Percentiles rank a stretch among this genome's conserved stretches.
These are phyloP conservation scores for Tetraodon nigroviridis DNA, from an alignment of 2,113 vertebrate genomes.

Conservation along the genomic window DNA sequence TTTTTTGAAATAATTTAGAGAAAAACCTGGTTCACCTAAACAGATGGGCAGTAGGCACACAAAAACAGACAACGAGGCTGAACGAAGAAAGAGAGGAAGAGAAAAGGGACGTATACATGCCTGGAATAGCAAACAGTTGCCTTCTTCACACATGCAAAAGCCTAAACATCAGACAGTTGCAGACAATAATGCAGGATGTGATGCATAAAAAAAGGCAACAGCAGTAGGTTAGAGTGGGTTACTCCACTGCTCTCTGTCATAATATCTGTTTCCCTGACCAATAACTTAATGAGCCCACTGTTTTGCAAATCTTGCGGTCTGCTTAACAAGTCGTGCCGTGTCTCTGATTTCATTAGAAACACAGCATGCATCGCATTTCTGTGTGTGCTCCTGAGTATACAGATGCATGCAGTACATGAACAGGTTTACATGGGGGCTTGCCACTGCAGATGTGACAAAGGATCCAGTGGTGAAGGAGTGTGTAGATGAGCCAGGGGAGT, in stretches of 20 bases:
- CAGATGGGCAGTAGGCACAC: not conserved
- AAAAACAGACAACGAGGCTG: conserved; percentile 5
- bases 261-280: no score
- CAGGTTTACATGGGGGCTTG: conserved; percentile 41
- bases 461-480: conserved; percentile 7
- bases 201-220: not conserved
- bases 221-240: not conserved
- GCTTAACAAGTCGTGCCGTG: no score
- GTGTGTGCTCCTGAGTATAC: not conserved
- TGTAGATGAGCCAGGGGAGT: conserved; percentile 7
- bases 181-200: not conserved
- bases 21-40: not conserved
- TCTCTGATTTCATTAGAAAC: no score
- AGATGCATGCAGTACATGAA: conserved; percentile 9
- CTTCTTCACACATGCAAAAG: conserved; percentile 10
- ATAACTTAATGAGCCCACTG: no score
- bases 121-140: conserved; percentile 9
- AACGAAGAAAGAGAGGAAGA: not conserved
- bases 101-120: conserved; percentile 3
- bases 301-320: no score
- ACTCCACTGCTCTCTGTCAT: no score
- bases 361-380: no score
- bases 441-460: conserved; percentile 11
- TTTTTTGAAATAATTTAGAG: conserved; percentile 22
- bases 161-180: conserved; percentile 7